phyloP scores from a whole-genome alignment of 2,888 invertebrate genomes.

The Idaea biselata region DNA sequence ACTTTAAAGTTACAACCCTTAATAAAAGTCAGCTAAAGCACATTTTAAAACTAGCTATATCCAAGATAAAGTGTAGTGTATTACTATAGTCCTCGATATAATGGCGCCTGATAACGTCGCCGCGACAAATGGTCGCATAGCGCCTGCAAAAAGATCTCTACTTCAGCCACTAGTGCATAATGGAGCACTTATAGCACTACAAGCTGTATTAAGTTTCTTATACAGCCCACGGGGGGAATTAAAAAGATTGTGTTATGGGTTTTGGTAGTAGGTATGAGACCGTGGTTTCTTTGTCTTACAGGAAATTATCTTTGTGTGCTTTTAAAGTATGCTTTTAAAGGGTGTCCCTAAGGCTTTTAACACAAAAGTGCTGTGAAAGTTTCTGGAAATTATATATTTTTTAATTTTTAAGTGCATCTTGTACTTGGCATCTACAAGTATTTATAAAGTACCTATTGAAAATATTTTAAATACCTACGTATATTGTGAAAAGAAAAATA shows the following conservation, averaged over 20 bases:
- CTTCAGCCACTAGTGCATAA: slow-evolving; percentile 16
- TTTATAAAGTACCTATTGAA: too few species aligned
- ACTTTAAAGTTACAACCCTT: not conserved
- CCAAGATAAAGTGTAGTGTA: not conserved
- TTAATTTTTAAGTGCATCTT: not conserved
- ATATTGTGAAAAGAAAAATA: too few species aligned
- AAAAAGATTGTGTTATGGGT: not conserved
- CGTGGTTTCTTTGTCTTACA: not conserved
- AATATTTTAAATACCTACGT: too few species aligned
- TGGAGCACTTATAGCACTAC: slow-evolving; percentile 8
- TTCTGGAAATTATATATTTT: not conserved
- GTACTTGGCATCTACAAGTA: too few species aligned
- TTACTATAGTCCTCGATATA: not conserved
- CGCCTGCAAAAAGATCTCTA: slow-evolving; percentile 1
- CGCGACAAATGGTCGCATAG: slow-evolving; percentile 22
- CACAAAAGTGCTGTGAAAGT: not conserved
- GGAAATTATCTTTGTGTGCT: not conserved
- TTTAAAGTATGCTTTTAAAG: not conserved
- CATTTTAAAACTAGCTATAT: not conserved
- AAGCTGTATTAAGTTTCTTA: slow-evolving; percentile 5
- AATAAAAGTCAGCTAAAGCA: slow-evolving; percentile 8
- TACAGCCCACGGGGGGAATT: not conserved
- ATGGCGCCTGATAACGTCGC: slow-evolving; percentile 16
- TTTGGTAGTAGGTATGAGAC: not conserved
- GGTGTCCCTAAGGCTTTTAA: not conserved